Base-by-base conservation (phyloP, 1,140 invertebrate species). In the Hormaphis cornu region DNA sequence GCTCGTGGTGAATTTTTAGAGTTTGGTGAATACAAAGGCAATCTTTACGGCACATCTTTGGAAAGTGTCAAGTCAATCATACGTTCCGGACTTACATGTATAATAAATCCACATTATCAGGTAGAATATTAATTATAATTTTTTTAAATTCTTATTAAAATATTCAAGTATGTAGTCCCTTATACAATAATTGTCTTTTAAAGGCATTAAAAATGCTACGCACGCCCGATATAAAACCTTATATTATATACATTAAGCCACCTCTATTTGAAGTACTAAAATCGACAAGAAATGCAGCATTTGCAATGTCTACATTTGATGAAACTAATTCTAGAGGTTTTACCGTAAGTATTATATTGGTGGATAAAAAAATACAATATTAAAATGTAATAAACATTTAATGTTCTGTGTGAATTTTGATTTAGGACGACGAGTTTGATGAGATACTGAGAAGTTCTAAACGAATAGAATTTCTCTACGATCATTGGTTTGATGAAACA, bases 1-100 rank as follows among this genome's bases (percentile, higher is more conserved):
- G 83, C 84, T 22, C 83, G 86, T 0, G 91, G 90, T 7, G 93
- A 93, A 77, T 97, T 98, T 77, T 89, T 98, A 72, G 96, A 98
- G 79, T 92, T 91, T 78, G 95, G 95, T 18, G 94, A 98, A 78
- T 98, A 93, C 79, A 95, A 97, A 78, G 95, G 95, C 10, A 96
- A 98, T 79, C 80, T 97, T 44, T 99, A 98, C 76, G 97, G 96
- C 5, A 98, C 94, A 3, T 91, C 90, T 35, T 83, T 89, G 9
- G 91, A 95, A 75, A 91, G 91, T 75, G 90, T 98, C 2, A 86
- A 87, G 76, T 86, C 87, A 20, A 86, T 98, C 53, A 86, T 98
- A 18, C 89, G 91, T 77, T 85, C 88, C 42, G 92, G 92, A 73
- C 85, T 89, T 75, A 89, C 96, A 12, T 96, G 93, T 76, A 85